Base-by-base conservation (phyloP, 2,888 invertebrate species). In the Eupeodes luniger region DNA sequence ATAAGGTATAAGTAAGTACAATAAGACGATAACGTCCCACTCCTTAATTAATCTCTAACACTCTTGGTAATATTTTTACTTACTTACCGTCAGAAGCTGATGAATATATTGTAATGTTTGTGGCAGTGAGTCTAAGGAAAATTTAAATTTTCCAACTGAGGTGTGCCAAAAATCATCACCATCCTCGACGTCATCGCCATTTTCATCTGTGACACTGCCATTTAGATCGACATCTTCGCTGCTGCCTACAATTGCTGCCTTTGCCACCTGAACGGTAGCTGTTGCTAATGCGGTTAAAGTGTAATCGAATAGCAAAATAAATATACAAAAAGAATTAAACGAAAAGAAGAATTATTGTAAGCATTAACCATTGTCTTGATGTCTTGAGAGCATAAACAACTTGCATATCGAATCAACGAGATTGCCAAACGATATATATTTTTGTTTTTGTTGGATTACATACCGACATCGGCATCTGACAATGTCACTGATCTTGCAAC, bases 91-190 rank as follows among this genome's bases (percentile, higher is more conserved):
- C 47, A 99, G 94, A 40, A 99, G 94, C 92, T 98, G 97, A 93
- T 98, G 97, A 89, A 99, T 97, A 89, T 99, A 97, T 93, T 99
- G 99, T 89, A 99, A 94, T 89, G 98, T 97, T 90, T 98, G 96
- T 0, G 99, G 98, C 88, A 99, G 94, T 91, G 98, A 97, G 66
- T 98, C 97, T 77, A 99, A 95, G 69, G 96, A 95, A 94, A 99
- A 98, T 92, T 97, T 96, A 93, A 98, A 98, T 92, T 98, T 97
- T 40, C 98, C 99, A 57, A 98, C 96, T 0, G 97, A 97, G 0
- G 98, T 99, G 87, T 97, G 96, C 98, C 98, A 98, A 93, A 98
- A 98, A 92, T 97, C 96, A 69, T 96, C 96, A 92, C 96, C 95
- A 90, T 97, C 96, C 83, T 94, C 93, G 74, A 92, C 92, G 70